A percentile compares a stretch with the other conserved stretches of the same genome.
Evolutionary conservation across 1,140 invertebrate species (phyloP).

Genomic region (Cyclina sinensis): DNA sequence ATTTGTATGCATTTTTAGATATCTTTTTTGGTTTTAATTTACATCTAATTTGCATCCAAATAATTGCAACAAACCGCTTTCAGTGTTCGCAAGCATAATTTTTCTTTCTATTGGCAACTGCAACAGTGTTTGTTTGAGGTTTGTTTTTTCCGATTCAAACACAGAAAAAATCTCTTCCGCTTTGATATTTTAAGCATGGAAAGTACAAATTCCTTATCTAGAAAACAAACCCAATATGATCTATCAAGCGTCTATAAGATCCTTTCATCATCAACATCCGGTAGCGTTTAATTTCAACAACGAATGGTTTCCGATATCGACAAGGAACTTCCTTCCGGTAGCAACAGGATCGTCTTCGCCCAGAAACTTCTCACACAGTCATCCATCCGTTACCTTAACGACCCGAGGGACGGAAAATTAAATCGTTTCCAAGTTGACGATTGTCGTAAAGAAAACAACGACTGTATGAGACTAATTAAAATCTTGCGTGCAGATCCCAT

Average conservation of each 20-base stretch:
- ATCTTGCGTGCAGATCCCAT: slow-evolving; percentile 51
- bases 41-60: too few species aligned
- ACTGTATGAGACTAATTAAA: slow-evolving; percentile 53
- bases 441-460: slow-evolving; percentile 32
- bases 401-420: slow-evolving; percentile 63
- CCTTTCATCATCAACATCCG: slow-evolving; percentile 39
- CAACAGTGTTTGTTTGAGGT: too few species aligned
- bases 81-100: too few species aligned
- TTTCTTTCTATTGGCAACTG: too few species aligned
- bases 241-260: not conserved
- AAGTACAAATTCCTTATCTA: too few species aligned
- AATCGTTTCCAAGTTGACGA: slow-evolving; percentile 50
- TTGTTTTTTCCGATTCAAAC: too few species aligned
- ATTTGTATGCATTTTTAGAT: too few species aligned
- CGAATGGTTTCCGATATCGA: slow-evolving; percentile 63
- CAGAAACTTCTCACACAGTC: not conserved
- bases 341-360: not conserved
- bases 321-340: slow-evolving; percentile 57
- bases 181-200: too few species aligned
- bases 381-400: slow-evolving; percentile 55
- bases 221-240: too few species aligned
- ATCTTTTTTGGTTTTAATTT: too few species aligned
- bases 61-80: too few species aligned
- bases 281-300: slow-evolving; percentile 51
- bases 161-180: too few species aligned